Conservation (phyloP, 35 echinoderm and acorn worm genomes). For the Ophioderma brevispina region DNA sequence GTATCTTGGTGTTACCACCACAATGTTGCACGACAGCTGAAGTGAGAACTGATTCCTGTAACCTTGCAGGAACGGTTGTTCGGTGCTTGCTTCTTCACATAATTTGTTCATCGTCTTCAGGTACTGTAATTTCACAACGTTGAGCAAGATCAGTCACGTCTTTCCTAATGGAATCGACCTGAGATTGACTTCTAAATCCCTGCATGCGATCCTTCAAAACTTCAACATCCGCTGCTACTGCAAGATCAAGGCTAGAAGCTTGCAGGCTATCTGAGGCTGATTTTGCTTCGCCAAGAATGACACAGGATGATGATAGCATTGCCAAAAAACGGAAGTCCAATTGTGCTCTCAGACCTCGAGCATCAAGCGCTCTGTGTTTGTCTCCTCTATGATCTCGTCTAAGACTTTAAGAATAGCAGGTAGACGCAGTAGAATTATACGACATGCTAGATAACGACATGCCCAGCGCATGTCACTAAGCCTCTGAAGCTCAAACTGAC, state of each 20-base stretch:
- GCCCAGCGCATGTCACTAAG: slow-evolving; percentile 63
- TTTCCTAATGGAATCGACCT: too few relatives aligned
- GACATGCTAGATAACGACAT: slow-evolving; percentile 28
- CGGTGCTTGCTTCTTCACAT: too few relatives aligned
- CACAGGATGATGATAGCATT: not conserved
- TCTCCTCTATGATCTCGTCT: slow-evolving; percentile 23
- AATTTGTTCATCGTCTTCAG: too few relatives aligned
- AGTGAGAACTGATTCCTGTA: too few relatives aligned
- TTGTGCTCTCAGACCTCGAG: not conserved
- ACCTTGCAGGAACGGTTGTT: too few relatives aligned
- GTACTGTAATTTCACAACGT: too few relatives aligned
- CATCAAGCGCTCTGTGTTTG: not conserved
- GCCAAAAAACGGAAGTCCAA: not conserved
- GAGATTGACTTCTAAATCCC: too few relatives aligned
- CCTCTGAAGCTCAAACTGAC: slow-evolving; percentile 22
- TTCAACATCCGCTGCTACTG: not conserved
- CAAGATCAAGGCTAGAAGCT: not conserved
- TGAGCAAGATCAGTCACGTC: too few relatives aligned
- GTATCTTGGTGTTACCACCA: too few relatives aligned
- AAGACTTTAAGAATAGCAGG: slow-evolving; percentile 32
- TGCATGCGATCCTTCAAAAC: too few relatives aligned
- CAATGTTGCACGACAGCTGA: too few relatives aligned
- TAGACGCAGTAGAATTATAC: not conserved
- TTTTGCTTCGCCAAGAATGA: not conserved
- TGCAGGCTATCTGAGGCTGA: not conserved